Evolutionary conservation across 2,797 vertebrate species (phyloP), one percentile per base, ranked within the genome.

Genomic region (Thripadectes ignobilis): DNA sequence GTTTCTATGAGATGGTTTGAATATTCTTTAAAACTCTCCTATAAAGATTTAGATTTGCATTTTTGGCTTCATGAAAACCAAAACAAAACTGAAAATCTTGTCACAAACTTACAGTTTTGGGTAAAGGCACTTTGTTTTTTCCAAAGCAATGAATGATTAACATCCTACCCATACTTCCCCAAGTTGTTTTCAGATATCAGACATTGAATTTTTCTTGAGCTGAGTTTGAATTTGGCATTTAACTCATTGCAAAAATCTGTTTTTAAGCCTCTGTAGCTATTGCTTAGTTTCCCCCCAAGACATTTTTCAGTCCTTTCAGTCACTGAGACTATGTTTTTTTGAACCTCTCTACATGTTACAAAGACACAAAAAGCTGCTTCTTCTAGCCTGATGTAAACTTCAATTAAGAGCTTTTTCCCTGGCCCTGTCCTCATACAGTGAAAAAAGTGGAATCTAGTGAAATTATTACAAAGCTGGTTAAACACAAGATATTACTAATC

Each of bases 401-500:
- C 81, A 89, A 4, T 77, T 79, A 90, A 67, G n/a, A 90, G 74
- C 10, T 84, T 95, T 83, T 88, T 43, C 54, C 52, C 59, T 59
- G 27, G 79, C 57, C 29, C 61, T 78, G 46, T 73, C 68, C 66
- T 94, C 84, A 78, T 39, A 83, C 9, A 52, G 27, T 81, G 78
- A 91, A 89, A 91, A 84, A 84, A 95, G 79, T 63, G 4, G 75
- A 86, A 84, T 83, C 38, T n/a, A 87, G 69, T n/a, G 62, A 95
- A 95, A 95, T 88, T 94, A 92, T 91, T 89, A 94, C 73, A 93
- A 93, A 96, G 84, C 75, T 89, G 72, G 84, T 96, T 96, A 95
- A 94, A 75, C 86, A 83, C 34, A 89, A 81, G 92, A 96, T 96
- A 96, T 89, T 89, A 92, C 84, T 96, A 97, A 94, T 95, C 91